Conservation (phyloP, 2,113 vertebrate species). For the Pollachius pollachius region DNA sequence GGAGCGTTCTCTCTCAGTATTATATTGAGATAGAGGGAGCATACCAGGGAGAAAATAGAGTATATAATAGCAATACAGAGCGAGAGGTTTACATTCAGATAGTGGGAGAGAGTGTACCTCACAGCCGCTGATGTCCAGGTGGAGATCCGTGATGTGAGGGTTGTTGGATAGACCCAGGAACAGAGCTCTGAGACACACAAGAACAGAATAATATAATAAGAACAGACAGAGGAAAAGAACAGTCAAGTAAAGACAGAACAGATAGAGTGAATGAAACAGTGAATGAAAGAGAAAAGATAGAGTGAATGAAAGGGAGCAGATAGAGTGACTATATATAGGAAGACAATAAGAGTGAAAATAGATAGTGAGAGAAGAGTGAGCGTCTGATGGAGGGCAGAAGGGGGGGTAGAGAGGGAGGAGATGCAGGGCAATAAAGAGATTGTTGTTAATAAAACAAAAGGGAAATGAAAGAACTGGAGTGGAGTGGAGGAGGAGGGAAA, state of each 20-base stretch:
- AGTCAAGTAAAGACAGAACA: conserved; percentile 17
- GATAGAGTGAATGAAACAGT: background rate
- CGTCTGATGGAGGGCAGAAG: background rate
- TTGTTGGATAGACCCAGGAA: conserved; percentile 86
- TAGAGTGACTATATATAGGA: background rate
- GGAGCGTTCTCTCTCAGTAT: no score
- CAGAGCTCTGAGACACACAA: conserved; percentile 72
- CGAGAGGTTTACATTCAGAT: no score
- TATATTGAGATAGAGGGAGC: no score
- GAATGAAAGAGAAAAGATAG: conserved; percentile 5
- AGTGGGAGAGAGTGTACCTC: conserved; percentile 71
- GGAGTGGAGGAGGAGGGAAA: conserved; percentile 15
- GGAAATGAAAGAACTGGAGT: conserved; percentile 5
- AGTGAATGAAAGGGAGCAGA: conserved; percentile 10
- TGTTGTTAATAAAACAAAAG: background rate
- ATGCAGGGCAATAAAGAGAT: conserved; percentile 1
- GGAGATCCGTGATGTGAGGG: conserved; percentile 83
- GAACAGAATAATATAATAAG: conserved; percentile 8
- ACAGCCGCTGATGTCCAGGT: conserved; percentile 87
- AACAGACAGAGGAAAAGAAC: conserved; percentile 5
- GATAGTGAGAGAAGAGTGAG: background rate
- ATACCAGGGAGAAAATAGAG: no score
- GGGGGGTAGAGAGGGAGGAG: conserved; percentile 1
- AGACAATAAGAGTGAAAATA: background rate
- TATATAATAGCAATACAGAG: no score